phyloP scores from a whole-genome alignment of 2,113 vertebrate species.

The Ceyx melanurus region DNA sequence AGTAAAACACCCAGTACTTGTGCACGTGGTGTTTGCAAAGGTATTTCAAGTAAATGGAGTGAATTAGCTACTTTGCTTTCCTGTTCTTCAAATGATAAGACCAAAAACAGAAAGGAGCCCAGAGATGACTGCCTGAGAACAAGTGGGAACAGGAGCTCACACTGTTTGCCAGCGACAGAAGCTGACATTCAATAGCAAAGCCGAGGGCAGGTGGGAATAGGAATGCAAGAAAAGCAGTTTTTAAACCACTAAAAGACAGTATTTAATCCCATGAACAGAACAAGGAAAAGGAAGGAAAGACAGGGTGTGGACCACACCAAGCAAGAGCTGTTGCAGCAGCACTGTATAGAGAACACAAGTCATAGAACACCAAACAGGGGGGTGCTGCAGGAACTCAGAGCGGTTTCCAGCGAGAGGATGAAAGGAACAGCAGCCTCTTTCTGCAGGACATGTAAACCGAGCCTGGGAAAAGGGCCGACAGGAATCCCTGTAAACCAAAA shows the following conservation, averaged over 20 bases:
- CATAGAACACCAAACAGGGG: neutral
- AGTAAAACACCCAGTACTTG: neutral
- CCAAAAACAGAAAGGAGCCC: neutral
- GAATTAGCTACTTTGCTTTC: neutral
- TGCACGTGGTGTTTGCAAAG: accelerated
- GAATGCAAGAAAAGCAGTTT: neutral
- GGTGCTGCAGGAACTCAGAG: neutral
- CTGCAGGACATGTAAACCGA: neutral
- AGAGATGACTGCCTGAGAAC: neutral
- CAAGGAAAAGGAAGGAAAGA: neutral
- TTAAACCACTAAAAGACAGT: neutral
- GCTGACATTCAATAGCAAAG: neutral
- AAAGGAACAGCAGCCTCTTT: neutral
- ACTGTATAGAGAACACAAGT: neutral
- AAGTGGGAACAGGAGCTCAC: neutral
- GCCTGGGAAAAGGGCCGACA: neutral
- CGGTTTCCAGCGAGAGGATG: neutral
- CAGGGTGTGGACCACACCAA: neutral
- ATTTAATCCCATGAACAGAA: neutral
- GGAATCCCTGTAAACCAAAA: neutral
- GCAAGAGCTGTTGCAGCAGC: neutral
- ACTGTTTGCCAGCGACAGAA: neutral
- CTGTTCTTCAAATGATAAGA: neutral
- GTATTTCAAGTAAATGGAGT: neutral
- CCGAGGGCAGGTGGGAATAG: neutral